Percentiles rank a stretch among this genome's conserved stretches.
These are phyloP conservation scores for Zaprionus obscuricornis DNA, from an alignment of 2,888 invertebrate genomes.

Conservation along the genomic window DNA sequence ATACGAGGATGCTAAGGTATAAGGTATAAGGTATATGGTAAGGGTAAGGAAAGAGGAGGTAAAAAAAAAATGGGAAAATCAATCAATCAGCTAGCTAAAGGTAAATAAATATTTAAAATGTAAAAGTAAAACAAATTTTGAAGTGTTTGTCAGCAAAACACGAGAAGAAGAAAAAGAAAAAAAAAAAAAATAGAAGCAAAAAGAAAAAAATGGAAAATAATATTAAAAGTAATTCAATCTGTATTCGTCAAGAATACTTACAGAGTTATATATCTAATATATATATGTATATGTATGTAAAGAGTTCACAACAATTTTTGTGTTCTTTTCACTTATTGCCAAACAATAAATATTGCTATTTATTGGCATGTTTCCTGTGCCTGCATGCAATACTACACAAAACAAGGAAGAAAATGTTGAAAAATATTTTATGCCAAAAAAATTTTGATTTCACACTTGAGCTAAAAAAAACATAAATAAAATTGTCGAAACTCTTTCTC, in stretches of 20 bases:
- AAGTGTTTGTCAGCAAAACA: conserved; percentile 24
- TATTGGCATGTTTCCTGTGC: no score
- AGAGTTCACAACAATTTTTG: neutral
- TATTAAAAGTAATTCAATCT: conserved; percentile 18
- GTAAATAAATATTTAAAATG: conserved; percentile 34
- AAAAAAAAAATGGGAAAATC: conserved; percentile 15
- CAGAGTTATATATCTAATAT: neutral
- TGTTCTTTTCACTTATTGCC: neutral
- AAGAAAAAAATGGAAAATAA: no score
- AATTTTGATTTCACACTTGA: no score
- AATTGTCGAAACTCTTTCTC: no score
- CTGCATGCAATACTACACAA: no score
- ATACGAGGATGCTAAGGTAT: neutral
- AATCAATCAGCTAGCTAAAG: conserved; percentile 31
- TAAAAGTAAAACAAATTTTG: conserved; percentile 26
- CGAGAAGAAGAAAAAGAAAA: no score
- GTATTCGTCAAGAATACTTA: conserved; percentile 11
- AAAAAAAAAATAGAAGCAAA: no score
- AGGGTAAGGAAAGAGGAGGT: neutral
- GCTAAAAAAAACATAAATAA: no score
- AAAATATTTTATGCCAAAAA: no score
- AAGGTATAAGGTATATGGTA: neutral
- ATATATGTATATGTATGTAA: neutral
- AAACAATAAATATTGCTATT: no score
- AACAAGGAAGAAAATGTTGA: no score